Base-by-base conservation (phyloP, 2,113 vertebrate species). In the Ellobius talpinus region DNA sequence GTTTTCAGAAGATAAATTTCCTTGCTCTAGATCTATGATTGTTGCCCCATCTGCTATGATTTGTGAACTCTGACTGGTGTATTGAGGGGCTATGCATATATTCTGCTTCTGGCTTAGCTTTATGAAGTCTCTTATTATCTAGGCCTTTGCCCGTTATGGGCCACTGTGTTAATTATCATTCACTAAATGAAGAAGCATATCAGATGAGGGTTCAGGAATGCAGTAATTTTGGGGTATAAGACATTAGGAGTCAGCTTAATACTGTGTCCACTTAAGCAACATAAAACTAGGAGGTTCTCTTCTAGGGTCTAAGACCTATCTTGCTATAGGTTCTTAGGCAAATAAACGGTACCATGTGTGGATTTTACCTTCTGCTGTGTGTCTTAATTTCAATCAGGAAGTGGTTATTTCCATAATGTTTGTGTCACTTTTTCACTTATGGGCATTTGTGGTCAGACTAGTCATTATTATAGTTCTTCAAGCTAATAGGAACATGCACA, bases 1-100 rank as follows among this genome's bases (percentile, higher is more conserved):
- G 7, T 29, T 9, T 61, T 16, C 12, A 61, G 24, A 39, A 39
- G 50, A 82, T 58, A 82, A 14, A 58, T 61, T 39, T 3, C 36
- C 36, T 39, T 26, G 21, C 21, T 81, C 52, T 58, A 36, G 1
- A 19, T 55, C 31, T 24, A 55, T 24, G 33, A 16, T 82, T 3
- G 26, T 36, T 58, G 52, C 3, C 36, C 23, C n/a, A 13, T 39
- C 0, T 3, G 0, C 6, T 58, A n/a, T 26, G 33, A 39, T 82
- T 81, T 5, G 11, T n/a, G 21, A 81, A 55, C 2, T 10, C 14
- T 58, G 52, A 82, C 10, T 58, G 10, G 36, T 4, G 1, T 39
- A 5, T 82, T 10, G 21, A 7, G 5, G 11, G n/a, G 1, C 33
- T 61, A 2, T 81, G 1, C 0, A 14, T 61, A 26, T 39, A 4